These are phyloP conservation scores for Scaptomyza parva DNA, from an alignment of 2,888 invertebrate species.

Conservation along the genomic window DNA sequence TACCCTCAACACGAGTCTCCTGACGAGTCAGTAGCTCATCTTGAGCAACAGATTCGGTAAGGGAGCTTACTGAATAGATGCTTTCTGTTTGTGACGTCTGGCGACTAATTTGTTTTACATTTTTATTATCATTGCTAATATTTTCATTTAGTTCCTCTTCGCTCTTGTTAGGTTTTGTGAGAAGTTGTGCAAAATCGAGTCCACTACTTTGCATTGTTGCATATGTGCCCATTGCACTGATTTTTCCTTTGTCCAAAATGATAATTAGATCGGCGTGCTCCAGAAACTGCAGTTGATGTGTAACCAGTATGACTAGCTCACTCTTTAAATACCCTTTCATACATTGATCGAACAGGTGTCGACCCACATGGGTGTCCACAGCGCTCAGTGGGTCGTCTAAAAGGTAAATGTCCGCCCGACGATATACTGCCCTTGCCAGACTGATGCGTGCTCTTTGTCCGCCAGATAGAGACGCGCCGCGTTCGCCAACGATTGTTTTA, in stretches of 20 bases:
- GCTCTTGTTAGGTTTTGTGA: slow-evolving; percentile 86
- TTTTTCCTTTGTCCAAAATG: slow-evolving; percentile 82
- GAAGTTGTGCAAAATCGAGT: slow-evolving; percentile 90
- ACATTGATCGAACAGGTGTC: slow-evolving; percentile 91
- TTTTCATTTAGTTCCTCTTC: slow-evolving; percentile 72
- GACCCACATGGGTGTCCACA: slow-evolving; percentile 95
- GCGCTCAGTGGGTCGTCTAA: slow-evolving; percentile 96
- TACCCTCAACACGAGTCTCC: slow-evolving; percentile 87
- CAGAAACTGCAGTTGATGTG: slow-evolving; percentile 93
- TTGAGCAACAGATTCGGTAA: slow-evolving; percentile 76
- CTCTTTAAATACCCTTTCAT: slow-evolving; percentile 86
- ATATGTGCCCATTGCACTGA: slow-evolving; percentile 88
- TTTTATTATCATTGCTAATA: slow-evolving; percentile 51
- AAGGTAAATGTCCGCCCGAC: slow-evolving; percentile 93
- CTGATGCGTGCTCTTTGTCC: slow-evolving; percentile 95
- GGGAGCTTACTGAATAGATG: slow-evolving; percentile 84
- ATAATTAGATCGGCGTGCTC: slow-evolving; percentile 87
- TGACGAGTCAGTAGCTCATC: slow-evolving; percentile 85
- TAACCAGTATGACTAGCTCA: slow-evolving; percentile 90
- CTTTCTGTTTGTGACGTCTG: slow-evolving; percentile 28
- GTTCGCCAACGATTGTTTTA: slow-evolving; percentile 89
- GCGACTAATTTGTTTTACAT: background rate
- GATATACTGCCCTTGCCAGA: slow-evolving; percentile 93
- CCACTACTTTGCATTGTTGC: slow-evolving; percentile 89
- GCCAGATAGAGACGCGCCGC: slow-evolving; percentile 93